Percentiles rank a stretch among this genome's conserved stretches.
These are phyloP conservation scores for Galbula dea DNA, from an alignment of 2,113 vertebrate genomes.

Conservation along the genomic window DNA sequence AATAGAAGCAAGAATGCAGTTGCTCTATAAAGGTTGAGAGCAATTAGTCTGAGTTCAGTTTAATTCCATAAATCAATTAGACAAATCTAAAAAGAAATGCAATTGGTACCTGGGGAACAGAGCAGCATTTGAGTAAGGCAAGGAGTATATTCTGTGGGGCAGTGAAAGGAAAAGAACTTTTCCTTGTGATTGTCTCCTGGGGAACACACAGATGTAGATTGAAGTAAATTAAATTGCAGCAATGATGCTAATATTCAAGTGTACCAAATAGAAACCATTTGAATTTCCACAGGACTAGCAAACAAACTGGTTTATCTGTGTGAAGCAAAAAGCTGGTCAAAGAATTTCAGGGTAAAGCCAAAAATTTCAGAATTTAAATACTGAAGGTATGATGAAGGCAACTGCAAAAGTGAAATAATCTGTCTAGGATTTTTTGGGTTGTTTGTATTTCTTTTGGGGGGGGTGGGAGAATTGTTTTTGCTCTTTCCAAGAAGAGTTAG, in stretches of 20 bases:
- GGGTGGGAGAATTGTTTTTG: not conserved
- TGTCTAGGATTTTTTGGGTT: not conserved
- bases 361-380: not conserved
- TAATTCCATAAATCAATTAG: slow-evolving; percentile 40
- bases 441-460: too few relatives aligned
- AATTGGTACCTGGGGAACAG: not conserved
- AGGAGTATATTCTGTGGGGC: too few relatives aligned
- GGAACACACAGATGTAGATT: not conserved
- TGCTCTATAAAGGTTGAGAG: slow-evolving; percentile 12
- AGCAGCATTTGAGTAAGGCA: not conserved
- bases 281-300: not conserved
- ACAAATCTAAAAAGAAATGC: not conserved
- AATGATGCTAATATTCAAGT: slow-evolving; percentile 8
- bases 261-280: not conserved
- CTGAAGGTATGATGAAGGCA: not conserved
- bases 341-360: not conserved
- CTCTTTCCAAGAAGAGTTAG: not conserved
- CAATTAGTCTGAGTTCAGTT: slow-evolving; percentile 3
- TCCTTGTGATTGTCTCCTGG: not conserved
- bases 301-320: not conserved
- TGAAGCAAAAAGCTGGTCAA: not conserved
- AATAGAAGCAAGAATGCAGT: not conserved
- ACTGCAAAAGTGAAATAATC: not conserved
- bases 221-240: slow-evolving; percentile 7
- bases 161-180: too few relatives aligned